Evolutionary conservation across 2,113 vertebrate genomes (phyloP).

Genomic region (Ctenomys sociabilis): DNA sequence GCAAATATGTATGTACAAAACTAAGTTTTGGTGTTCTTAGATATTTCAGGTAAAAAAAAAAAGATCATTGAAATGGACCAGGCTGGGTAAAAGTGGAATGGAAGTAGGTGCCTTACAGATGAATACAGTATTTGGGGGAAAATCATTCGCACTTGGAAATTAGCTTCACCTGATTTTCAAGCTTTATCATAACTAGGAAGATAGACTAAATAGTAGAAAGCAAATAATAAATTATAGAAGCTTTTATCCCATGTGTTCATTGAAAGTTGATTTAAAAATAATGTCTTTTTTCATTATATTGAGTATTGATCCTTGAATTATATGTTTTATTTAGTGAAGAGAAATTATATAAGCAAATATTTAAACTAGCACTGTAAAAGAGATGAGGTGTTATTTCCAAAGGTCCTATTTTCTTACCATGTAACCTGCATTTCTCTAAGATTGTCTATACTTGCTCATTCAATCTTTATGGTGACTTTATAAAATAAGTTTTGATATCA

Average conservation of each 20-base stretch:
- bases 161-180: not conserved
- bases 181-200: slow-evolving; percentile 8
- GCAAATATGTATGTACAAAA: not conserved
- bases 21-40: not conserved
- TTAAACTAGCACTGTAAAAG: not conserved
- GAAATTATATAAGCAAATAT: slow-evolving; percentile 8
- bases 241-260: not conserved
- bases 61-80: slow-evolving; percentile 19
- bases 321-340: slow-evolving; percentile 38
- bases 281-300: not conserved
- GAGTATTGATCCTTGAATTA: not conserved
- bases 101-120: not conserved
- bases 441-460: not conserved
- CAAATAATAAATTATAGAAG: not conserved
- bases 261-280: not conserved
- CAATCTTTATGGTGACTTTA: not conserved
- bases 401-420: slow-evolving; percentile 18
- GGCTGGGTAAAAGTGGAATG: not conserved
- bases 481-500: slow-evolving; percentile 40
- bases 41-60: slow-evolving; percentile 26
- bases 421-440: not conserved
- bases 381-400: not conserved
- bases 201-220: not conserved
- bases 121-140: not conserved
- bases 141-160: not conserved